Conservation (phyloP, 1,140 invertebrate genomes). For the Heliconius himera region DNA sequence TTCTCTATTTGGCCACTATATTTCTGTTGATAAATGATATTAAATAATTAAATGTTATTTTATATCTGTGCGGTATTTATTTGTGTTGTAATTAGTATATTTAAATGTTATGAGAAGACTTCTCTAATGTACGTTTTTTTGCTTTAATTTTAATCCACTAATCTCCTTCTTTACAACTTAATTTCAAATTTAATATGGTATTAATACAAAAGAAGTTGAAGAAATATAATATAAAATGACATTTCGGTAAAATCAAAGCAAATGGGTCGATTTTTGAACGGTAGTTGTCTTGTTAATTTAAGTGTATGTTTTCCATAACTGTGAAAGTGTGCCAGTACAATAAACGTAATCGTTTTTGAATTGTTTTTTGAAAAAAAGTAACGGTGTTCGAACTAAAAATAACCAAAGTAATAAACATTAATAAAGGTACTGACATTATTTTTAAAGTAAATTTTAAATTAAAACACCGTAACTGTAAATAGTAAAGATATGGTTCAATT, state of each 20-base stretch:
- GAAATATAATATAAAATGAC: not conserved
- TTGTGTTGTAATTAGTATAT: not conserved
- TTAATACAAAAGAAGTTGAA: not conserved
- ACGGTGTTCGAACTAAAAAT: not conserved
- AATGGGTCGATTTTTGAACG: conserved; percentile 14
- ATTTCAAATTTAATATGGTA: not conserved
- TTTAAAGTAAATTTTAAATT: not conserved
- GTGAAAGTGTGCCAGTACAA: conserved; percentile 23
- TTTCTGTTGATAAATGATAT: conserved; percentile 14
- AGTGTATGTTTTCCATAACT: conserved; percentile 19
- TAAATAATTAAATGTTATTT: not conserved
- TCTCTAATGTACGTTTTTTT: too few relatives aligned
- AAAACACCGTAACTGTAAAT: too few relatives aligned
- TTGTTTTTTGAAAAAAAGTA: conserved; percentile 12
- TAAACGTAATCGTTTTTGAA: conserved; percentile 22
- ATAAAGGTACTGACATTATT: not conserved
- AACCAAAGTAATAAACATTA: not conserved
- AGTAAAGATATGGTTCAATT: not conserved
- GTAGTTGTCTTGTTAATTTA: conserved; percentile 22
- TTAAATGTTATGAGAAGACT: not conserved
- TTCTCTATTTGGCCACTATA: conserved; percentile 17
- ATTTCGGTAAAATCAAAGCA: not conserved
- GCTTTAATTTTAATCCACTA: not conserved
- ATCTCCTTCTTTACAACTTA: not conserved
- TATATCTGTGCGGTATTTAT: not conserved